A percentile compares a stretch with the other conserved stretches of the same genome.
These are phyloP conservation scores for Rhamnusium bicolor DNA, from an alignment of 2,888 invertebrate species.

Conservation along the genomic window DNA sequence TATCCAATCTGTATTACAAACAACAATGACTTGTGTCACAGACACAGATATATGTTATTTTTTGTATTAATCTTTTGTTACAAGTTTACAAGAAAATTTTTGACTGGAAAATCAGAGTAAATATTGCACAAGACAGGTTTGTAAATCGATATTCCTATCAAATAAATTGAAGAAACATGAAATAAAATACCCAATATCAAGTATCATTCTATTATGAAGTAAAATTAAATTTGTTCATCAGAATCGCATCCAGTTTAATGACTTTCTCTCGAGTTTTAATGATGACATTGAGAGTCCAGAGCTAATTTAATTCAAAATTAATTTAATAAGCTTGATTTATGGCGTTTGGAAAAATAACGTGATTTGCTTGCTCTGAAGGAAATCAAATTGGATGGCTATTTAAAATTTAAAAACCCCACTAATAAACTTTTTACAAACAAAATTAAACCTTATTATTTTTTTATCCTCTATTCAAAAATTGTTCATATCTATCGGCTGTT, in stretches of 20 bases:
- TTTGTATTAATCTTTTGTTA: background rate
- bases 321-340: conserved; percentile 17
- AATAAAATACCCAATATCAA: background rate
- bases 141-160: background rate
- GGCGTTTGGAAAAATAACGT: background rate
- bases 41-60: too few relatives aligned
- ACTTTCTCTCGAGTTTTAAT: background rate
- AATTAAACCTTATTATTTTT: too few relatives aligned
- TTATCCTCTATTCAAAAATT: too few relatives aligned
- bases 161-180: background rate
- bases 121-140: too few relatives aligned
- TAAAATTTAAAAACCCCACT: background rate
- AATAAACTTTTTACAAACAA: too few relatives aligned
- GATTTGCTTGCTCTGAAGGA: background rate
- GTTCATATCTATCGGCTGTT: too few relatives aligned
- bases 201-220: background rate
- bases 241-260: background rate
- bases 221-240: conserved; percentile 1
- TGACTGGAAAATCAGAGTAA: background rate
- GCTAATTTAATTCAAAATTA: conserved; percentile 3
- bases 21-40: too few relatives aligned
- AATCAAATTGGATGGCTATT: background rate
- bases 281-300: background rate
- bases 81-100: background rate
- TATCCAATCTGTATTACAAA: too few relatives aligned